Percentiles rank a stretch among this genome's conserved stretches.
Conservation (phyloP, 2,797 vertebrate genomes). For the Hyperoplus lanceolatus region DNA sequence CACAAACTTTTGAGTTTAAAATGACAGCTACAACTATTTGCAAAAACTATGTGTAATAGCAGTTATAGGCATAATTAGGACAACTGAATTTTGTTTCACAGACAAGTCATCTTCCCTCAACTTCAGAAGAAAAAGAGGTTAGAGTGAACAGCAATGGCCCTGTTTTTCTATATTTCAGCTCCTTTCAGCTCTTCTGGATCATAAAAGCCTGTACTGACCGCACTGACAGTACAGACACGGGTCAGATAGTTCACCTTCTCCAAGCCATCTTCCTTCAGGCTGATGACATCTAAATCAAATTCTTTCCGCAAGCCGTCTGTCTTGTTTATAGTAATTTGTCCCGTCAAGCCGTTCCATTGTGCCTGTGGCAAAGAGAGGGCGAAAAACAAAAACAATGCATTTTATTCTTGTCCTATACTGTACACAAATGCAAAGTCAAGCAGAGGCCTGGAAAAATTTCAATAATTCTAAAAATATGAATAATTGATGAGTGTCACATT, state of each 20-base stretch:
- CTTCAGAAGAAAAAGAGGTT: not conserved
- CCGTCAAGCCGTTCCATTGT: conserved; percentile 96
- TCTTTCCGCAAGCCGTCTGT: conserved; percentile 95
- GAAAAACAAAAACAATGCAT: conserved; percentile 46
- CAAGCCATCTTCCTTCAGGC: conserved; percentile 96
- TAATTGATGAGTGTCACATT: conserved; percentile 53
- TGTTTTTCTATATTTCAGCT: conserved; percentile 12
- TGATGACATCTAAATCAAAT: conserved; percentile 98
- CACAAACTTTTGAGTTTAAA: conserved; percentile 11
- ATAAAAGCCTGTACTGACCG: not conserved
- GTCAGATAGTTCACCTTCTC: conserved; percentile 91
- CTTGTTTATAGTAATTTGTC: conserved; percentile 95
- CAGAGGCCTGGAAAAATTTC: conserved; percentile 20
- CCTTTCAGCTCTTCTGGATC: not conserved
- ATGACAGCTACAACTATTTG: conserved; percentile 29
- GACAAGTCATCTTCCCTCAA: not conserved
- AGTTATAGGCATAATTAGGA: conserved; percentile 23
- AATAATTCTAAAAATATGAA: conserved; percentile 42
- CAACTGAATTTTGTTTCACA: conserved; percentile 22
- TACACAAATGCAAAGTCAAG: conserved; percentile 45
- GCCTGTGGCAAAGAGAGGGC: conserved; percentile 81
- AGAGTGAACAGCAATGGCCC: not conserved
- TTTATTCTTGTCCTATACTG: conserved; percentile 23
- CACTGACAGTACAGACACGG: not conserved
- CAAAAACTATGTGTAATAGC: conserved; percentile 28